Base-by-base conservation (phyloP, 1,140 invertebrate genomes). In the Helicorthomorpha holstii region DNA sequence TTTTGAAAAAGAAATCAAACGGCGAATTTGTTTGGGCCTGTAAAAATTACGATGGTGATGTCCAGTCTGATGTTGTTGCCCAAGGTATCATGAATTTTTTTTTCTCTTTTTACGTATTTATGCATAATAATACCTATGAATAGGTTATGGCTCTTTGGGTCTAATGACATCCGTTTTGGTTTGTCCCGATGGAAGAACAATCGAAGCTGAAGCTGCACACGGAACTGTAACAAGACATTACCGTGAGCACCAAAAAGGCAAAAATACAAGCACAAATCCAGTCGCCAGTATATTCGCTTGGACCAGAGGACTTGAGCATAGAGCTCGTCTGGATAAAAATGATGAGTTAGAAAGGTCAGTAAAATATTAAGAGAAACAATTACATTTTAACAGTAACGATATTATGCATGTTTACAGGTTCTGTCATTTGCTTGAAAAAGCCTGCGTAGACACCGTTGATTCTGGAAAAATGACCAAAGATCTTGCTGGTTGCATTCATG, bases 251-350 rank as follows among this genome's bases (percentile, higher is more conserved):
- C 82, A 85, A 66, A 77, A 82, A 67, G 85, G 86, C 24, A 75
- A 81, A 61, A 77, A 80, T 57, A 91, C 87, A 1, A 89, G 84
- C 45, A 91, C 87, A 29, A 91, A 91, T 70, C 83, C 87, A 22
- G 85, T 91, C 56, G 88, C 88, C 2, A 90, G 85, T 3, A 91
- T 93, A 57, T 93, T 86, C 73, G 88, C 88, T 1, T 93, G 88
- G 88, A 87, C 86, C 1, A 67, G 85, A 42, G 88, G 88, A 14
- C 70, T 92, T 22, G 71, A 76, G 41, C 88, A 92, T 63, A 73
- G 88, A 57, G 87, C 83, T 25, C 82, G 83, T 61, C 68, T 93
- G 2, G 88, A 92, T 60, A 69, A 72, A 43, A 91, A 85, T 49
- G 69, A 75, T 0, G 82, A 83, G 29, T 66, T 90, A 38, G 72